These are phyloP conservation scores for Polyodon spathula DNA, from an alignment of 2,113 vertebrate genomes.

Conservation along the genomic window DNA sequence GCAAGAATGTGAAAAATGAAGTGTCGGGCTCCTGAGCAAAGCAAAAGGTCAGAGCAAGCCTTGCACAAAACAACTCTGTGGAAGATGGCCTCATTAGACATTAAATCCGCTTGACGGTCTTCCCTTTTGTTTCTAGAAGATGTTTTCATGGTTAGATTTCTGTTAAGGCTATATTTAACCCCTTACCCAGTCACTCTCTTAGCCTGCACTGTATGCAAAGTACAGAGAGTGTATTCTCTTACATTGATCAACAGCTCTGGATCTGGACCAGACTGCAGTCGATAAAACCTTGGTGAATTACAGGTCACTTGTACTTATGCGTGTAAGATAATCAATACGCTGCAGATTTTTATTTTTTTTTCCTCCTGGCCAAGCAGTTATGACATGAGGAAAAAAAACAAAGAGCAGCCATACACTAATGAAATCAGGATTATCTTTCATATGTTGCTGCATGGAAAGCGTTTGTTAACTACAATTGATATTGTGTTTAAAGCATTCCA, in stretches of 20 bases:
- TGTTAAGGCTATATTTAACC: constrained; percentile 38
- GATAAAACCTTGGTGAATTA: constrained; percentile 69
- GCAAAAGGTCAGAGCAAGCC: constrained; percentile 87
- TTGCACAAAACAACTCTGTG: constrained; percentile 89
- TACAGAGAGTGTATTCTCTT: constrained; percentile 58
- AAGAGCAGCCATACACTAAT: constrained; percentile 34
- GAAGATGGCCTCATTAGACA: constrained; percentile 93
- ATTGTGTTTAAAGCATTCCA: too few species aligned
- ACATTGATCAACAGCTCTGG: constrained; percentile 60
- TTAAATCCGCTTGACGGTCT: constrained; percentile 68
- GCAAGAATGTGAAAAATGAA: constrained; percentile 99
- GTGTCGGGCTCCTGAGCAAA: constrained; percentile 83
- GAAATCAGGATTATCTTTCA: constrained; percentile 45
- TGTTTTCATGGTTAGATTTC: constrained; percentile 42
- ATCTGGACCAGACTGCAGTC: constrained; percentile 59
- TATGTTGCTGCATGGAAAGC: constrained; percentile 22
- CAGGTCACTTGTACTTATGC: constrained; percentile 67
- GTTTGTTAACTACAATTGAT: too few species aligned
- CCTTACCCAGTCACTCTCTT: constrained; percentile 18
- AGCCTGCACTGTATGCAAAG: constrained; percentile 33
- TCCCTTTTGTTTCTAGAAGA: constrained; percentile 32
- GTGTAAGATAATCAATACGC: constrained; percentile 70
- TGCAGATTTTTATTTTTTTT: constrained; percentile 56
- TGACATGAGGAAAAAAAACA: constrained; percentile 38
- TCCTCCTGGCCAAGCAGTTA: constrained; percentile 29